Evolutionary conservation across 2,888 invertebrate genomes (phyloP), one percentile per base, ranked within the genome.

Genomic region (Endomychus coccineus): DNA sequence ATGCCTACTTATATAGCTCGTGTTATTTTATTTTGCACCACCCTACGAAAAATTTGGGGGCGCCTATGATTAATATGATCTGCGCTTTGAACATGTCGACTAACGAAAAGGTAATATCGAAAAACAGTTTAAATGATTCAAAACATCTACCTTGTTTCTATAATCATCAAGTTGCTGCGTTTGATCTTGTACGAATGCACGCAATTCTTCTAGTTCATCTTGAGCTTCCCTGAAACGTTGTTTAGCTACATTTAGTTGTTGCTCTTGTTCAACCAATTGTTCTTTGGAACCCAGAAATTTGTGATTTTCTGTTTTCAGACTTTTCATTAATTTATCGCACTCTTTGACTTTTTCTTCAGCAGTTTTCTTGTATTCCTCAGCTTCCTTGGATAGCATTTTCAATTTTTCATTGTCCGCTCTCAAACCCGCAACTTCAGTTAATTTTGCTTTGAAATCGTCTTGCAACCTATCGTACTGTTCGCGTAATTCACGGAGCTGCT

Each of bases 131-230:
- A n/a, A n/a, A n/a, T n/a, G n/a, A n/a, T n/a, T n/a, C n/a, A 1
- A 9, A 6, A 9, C 7, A 11, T 5, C 43, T 50, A 73, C 75
- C 62, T 81, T 82, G 42, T 77, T 77, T 33, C 80, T 69, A 54
- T 82, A 83, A 50, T 80, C 80, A 45, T 79, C 79, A 5, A 81
- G 55, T 57, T 81, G 80, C 4, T 69, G 68, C 34, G 77, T 74
- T 52, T 80, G 78, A 46, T 82, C 81, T 47, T 78, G 76, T 51
- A 79, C 70, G 14, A 78, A 56, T 0, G 68, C 67, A 61, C 64
- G 70, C 59, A 61, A 65, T 61, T 54, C 80, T 63, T 70, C 80
- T 58, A 66, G 67, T 59, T 73, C 81, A 64, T 74, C 81, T 68
- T 72, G 73, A 1, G 71, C 67, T 47, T 74, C 73, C 10, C 71